Percentiles rank a stretch among this genome's conserved stretches.
phyloP scores from a whole-genome alignment of 1,140 invertebrate species.

The Pararge aegeria region DNA sequence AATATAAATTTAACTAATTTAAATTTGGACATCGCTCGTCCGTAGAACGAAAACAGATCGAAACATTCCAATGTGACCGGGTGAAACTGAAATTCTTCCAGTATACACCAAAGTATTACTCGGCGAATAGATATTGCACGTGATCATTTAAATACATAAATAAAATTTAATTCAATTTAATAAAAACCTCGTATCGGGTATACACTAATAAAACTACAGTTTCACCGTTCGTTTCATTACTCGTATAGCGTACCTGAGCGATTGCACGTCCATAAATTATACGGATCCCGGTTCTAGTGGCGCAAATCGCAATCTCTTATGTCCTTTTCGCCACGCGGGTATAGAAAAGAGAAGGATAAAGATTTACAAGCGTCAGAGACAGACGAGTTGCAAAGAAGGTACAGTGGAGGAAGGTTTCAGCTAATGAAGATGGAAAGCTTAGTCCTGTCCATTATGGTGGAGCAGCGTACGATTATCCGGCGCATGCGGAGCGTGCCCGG shows the following conservation, averaged over 20 bases:
- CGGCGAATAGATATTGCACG: constrained; percentile 40
- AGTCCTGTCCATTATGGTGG: constrained; percentile 85
- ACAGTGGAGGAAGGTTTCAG: constrained; percentile 24
- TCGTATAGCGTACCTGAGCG: constrained; percentile 20
- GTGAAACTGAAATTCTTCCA: constrained; percentile 52
- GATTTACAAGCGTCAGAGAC: constrained; percentile 1
- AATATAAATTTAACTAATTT: constrained; percentile 78
- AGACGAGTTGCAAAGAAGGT: constrained; percentile 19
- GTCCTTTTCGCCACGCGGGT: not conserved
- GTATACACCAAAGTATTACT: constrained; percentile 28
- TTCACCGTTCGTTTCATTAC: constrained; percentile 37
- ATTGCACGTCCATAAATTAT: constrained; percentile 29
- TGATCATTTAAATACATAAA: constrained; percentile 29
- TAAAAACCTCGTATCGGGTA: constrained; percentile 15
- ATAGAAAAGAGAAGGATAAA: not conserved
- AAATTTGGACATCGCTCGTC: constrained; percentile 52
- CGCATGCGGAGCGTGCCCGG: constrained; percentile 77
- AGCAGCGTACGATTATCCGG: constrained; percentile 81
- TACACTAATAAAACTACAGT: constrained; percentile 44
- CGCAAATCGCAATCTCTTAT: not conserved
- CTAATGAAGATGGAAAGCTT: constrained; percentile 34
- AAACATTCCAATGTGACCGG: constrained; percentile 12
- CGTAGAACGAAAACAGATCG: constrained; percentile 13
- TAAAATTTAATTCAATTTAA: constrained; percentile 25
- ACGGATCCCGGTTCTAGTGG: constrained; percentile 9